Percentiles rank a stretch among this genome's conserved stretches.
Evolutionary conservation across 2,888 invertebrate species (phyloP).

Genomic region (Dynastes hyllus): DNA sequence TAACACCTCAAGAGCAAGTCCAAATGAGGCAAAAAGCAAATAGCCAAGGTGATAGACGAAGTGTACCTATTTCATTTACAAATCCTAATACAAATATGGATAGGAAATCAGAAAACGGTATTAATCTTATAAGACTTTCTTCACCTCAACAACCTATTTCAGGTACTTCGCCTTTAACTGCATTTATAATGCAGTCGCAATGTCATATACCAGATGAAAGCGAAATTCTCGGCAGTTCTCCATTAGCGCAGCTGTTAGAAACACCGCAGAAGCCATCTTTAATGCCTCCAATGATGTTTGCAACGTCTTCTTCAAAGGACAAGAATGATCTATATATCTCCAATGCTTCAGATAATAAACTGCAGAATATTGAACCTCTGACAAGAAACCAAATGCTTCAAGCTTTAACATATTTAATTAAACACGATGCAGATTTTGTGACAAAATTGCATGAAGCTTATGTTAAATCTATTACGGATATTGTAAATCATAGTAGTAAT

Average conservation of each 20-base stretch:
- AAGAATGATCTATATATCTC: slow-evolving; percentile 54
- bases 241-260: slow-evolving; percentile 74
- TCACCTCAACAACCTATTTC: slow-evolving; percentile 70
- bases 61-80: slow-evolving; percentile 64
- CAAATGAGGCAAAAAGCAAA: slow-evolving; percentile 57
- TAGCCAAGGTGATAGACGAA: slow-evolving; percentile 62
- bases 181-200: slow-evolving; percentile 63
- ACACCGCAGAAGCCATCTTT: slow-evolving; percentile 81
- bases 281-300: slow-evolving; percentile 92
- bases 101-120: slow-evolving; percentile 71
- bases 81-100: slow-evolving; percentile 57
- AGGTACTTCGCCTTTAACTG: slow-evolving; percentile 59
- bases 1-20: slow-evolving; percentile 78
- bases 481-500: slow-evolving; percentile 55
- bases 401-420: slow-evolving; percentile 89
- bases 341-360: slow-evolving; percentile 51
- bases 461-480: slow-evolving; percentile 86
- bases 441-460: slow-evolving; percentile 94
- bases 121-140: slow-evolving; percentile 74
- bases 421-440: slow-evolving; percentile 91
- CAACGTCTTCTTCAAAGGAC: slow-evolving; percentile 70
- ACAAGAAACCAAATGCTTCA: slow-evolving; percentile 92
- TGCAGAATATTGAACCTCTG: slow-evolving; percentile 79
- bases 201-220: slow-evolving; percentile 56
- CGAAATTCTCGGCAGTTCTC: slow-evolving; percentile 68